A percentile compares a stretch with the other conserved stretches of the same genome.
Evolutionary conservation across 2,888 invertebrate species (phyloP).

Genomic region (Drosophila silvestris): DNA sequence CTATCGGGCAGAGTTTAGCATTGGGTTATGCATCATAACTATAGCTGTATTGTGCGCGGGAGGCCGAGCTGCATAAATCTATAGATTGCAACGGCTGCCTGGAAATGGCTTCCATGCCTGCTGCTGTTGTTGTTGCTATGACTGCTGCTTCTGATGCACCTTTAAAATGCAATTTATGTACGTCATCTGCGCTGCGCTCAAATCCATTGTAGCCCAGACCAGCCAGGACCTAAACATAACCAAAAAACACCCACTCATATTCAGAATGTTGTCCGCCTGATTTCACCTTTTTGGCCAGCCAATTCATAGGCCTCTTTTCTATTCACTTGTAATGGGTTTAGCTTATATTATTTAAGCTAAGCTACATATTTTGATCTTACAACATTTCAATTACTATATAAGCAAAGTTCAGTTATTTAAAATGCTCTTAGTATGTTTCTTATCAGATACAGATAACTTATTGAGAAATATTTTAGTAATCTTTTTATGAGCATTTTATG

Average conservation of each 20-base stretch:
- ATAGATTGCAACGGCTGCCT: conserved; percentile 66
- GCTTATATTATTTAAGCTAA: conserved; percentile 1
- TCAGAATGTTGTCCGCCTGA: background rate
- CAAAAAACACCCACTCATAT: conserved; percentile 19
- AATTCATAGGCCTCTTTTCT: conserved; percentile 64
- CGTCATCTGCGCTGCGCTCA: conserved; percentile 65
- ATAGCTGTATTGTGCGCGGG: conserved; percentile 34
- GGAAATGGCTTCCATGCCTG: conserved; percentile 28
- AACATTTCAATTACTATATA: background rate
- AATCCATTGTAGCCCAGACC: conserved; percentile 56
- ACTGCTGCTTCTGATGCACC: conserved; percentile 63
- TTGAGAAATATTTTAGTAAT: background rate
- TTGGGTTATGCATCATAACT: conserved; percentile 79
- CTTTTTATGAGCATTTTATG: background rate
- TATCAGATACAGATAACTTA: background rate
- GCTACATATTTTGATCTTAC: background rate
- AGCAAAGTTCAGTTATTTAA: background rate
- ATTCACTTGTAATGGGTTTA: background rate
- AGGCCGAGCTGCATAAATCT: conserved; percentile 69
- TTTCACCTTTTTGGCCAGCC: conserved; percentile 53
- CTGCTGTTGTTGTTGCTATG: conserved; percentile 20
- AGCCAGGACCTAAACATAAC: conserved; percentile 52
- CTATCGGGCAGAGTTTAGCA: conserved; percentile 56
- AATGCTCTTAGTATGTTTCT: background rate
- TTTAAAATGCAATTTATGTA: conserved; percentile 80